Base-by-base conservation (phyloP, 2,888 invertebrate species). In the Protodeltote pygarga region DNA sequence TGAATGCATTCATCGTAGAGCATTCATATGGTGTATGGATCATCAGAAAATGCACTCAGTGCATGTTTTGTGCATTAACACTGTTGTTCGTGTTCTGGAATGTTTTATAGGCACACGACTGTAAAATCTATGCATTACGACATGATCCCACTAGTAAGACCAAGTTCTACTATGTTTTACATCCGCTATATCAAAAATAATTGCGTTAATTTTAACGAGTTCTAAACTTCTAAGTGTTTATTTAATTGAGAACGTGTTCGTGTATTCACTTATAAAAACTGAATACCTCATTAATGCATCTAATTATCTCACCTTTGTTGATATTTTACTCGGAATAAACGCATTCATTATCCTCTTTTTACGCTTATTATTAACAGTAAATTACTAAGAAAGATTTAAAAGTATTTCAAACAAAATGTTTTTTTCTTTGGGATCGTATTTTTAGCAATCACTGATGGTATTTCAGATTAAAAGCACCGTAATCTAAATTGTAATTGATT, bases 61-160 rank as follows among this genome's bases (percentile, higher is more conserved):
- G 55, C 48, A 34, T 71, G 66, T 61, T 72, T 51, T 52, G 54
- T 54, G 44, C 53, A 71, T 71, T 64, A 68, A 45, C 55, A 44
- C n/a, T 52, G 55, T 51, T 65, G 65, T 70, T 65, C 55, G 50
- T 65, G 65, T 70, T 65, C 55, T 59, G 69, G 65, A 65, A 67
- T 81, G 76, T 83, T 82, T 79, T 74, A 61, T 61, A 50, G 57
- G 66, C 65, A 76, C 52, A 83, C 79, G 79, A 72, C 71, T 75
- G 71, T 81, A 75, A 79, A 77, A 67, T 75, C 70, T 78, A 68
- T 70, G 67, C 71, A 65, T 52, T 49, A 25, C 29, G 44, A 31
- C n/a, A 2, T 16, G 8, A 19, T 2, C 34, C 8, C 28, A 38
- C 10, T 24, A 6, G 16, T 5, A 35, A 49, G 23, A 20, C 8